Percentiles rank a stretch among this genome's conserved stretches.
These are phyloP conservation scores for Elgaria multicarinata DNA, from an alignment of 2,113 vertebrate genomes.

Conservation along the genomic window DNA sequence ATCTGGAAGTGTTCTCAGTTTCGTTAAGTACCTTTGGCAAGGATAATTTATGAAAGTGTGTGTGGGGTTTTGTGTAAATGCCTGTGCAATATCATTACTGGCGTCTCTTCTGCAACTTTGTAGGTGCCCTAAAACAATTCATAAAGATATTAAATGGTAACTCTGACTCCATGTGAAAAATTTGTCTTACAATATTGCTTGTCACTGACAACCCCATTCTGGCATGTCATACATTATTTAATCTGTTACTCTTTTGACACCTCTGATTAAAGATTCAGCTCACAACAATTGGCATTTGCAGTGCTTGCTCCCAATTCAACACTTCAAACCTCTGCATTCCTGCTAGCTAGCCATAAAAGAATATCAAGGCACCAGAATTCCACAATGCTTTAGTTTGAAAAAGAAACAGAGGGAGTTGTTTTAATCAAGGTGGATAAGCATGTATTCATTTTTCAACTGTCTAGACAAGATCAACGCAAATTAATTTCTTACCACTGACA, in stretches of 20 bases:
- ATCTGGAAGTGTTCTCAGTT: not conserved
- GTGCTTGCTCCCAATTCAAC: not conserved
- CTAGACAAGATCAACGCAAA: conserved; percentile 45
- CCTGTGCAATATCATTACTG: not conserved
- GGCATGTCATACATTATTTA: conserved; percentile 15
- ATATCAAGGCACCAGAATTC: conserved; percentile 24
- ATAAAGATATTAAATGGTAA: not conserved
- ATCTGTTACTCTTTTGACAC: conserved; percentile 19
- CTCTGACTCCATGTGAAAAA: not conserved
- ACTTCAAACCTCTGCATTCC: conserved; percentile 23
- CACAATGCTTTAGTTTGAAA: conserved; percentile 22
- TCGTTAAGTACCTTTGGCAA: not conserved
- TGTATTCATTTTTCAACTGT: conserved; percentile 35
- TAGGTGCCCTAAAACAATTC: not conserved
- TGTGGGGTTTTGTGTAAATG: not conserved
- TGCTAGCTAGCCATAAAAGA: conserved; percentile 20
- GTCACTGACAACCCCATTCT: not conserved
- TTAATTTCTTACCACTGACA: conserved; percentile 53
- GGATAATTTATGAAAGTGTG: too few relatives aligned
- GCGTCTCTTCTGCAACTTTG: not conserved
- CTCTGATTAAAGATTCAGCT: conserved; percentile 1
- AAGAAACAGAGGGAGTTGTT: conserved; percentile 28
- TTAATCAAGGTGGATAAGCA: conserved; percentile 47
- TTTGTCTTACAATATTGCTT: conserved; percentile 29
- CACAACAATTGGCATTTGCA: accelerated